These are phyloP conservation scores for Microtus agrestis DNA, from an alignment of 2,797 vertebrate species.

Conservation along the genomic window DNA sequence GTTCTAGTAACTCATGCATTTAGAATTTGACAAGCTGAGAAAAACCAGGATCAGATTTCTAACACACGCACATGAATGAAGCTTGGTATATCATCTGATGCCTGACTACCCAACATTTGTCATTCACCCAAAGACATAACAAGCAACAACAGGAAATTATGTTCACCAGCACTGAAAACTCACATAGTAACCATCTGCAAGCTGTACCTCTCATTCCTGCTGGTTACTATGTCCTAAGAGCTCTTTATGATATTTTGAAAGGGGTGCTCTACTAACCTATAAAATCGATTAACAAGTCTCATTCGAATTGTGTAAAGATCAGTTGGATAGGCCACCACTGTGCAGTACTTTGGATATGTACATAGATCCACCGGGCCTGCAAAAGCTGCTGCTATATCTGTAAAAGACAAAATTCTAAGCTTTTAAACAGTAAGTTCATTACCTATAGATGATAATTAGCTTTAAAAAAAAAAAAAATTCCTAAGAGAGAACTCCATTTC, in stretches of 20 bases:
- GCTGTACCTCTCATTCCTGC: background rate
- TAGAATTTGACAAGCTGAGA: background rate
- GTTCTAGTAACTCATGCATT: background rate
- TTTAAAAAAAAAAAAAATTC: background rate
- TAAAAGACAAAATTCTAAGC: conserved; percentile 22
- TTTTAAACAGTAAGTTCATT: conserved; percentile 28
- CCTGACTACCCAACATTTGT: background rate
- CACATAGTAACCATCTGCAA: background rate
- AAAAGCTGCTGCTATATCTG: conserved; percentile 96
- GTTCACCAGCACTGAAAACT: background rate
- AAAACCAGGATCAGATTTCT: background rate
- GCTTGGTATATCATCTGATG: background rate
- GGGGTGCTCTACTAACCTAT: conserved; percentile 91
- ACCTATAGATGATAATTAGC: background rate
- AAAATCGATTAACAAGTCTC: conserved; percentile 96
- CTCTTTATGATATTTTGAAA: conserved; percentile 11
- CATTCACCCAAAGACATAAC: background rate
- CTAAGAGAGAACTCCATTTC: background rate
- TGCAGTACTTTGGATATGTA: conserved; percentile 97
- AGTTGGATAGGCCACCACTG: conserved; percentile 96
- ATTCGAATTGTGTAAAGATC: conserved; percentile 96
- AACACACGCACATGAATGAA: background rate
- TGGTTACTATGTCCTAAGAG: background rate
- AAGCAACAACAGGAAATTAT: conserved; percentile 14
- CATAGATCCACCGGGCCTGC: conserved; percentile 95